Conservation (phyloP, 2,797 vertebrate species). For the Anguilla marmorata region DNA sequence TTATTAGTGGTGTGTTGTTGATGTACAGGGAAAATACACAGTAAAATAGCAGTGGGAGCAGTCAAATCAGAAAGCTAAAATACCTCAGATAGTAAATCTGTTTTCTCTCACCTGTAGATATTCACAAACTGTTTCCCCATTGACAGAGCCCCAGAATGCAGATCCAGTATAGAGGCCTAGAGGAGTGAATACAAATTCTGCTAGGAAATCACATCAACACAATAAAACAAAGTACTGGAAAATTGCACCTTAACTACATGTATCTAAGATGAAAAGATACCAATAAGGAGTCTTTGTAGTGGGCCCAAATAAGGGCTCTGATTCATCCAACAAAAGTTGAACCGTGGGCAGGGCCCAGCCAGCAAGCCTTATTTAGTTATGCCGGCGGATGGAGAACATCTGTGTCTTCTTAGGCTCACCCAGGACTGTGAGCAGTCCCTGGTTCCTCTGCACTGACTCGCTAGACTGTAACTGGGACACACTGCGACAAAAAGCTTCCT, state of each 20-base stretch:
- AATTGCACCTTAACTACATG: neutral
- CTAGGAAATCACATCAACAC: neutral
- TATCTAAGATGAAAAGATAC: neutral
- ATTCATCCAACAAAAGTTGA: neutral
- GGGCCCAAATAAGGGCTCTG: neutral
- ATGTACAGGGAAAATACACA: constrained; percentile 33
- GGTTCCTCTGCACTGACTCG: constrained; percentile 40
- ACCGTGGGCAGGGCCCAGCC: neutral
- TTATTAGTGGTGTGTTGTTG: constrained; percentile 35
- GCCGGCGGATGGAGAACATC: neutral
- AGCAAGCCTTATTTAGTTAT: neutral
- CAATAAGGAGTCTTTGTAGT: neutral
- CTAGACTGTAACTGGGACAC: constrained; percentile 41
- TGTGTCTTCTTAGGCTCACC: neutral
- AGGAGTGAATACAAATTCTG: constrained; percentile 41
- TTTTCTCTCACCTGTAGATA: constrained; percentile 84
- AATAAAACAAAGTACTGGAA: neutral
- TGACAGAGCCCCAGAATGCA: constrained; percentile 93
- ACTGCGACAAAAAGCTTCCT: constrained; percentile 42
- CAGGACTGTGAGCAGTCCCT: constrained; percentile 35
- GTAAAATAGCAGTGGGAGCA: neutral
- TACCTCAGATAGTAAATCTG: neutral
- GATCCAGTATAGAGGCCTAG: constrained; percentile 92
- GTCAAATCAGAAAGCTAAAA: neutral
- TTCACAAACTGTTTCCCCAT: constrained; percentile 95